Conservation (phyloP, 1,140 invertebrate species). For the Cyclina sinensis region DNA sequence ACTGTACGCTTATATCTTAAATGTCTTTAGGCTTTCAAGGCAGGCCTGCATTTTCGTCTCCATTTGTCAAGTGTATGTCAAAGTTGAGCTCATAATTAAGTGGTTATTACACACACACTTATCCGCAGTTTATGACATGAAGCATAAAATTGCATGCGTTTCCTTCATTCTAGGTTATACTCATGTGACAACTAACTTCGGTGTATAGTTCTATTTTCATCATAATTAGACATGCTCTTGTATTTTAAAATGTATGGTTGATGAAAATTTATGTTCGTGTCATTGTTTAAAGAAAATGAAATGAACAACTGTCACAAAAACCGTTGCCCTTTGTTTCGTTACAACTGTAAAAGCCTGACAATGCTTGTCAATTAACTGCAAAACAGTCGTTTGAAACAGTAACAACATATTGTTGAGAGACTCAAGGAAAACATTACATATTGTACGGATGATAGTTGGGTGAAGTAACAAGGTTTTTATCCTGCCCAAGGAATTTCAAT, state of each 20-base stretch:
- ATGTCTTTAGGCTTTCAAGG: not conserved
- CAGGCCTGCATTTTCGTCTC: conserved; percentile 2
- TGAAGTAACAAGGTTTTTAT: too few species aligned
- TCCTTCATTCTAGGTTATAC: not conserved
- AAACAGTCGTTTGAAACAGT: too few species aligned
- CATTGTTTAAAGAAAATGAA: not conserved
- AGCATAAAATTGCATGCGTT: not conserved
- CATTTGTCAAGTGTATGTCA: conserved; percentile 29
- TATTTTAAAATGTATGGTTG: not conserved
- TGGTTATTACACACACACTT: conserved; percentile 10
- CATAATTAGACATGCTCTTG: not conserved
- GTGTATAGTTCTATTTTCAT: not conserved
- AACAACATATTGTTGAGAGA: too few species aligned
- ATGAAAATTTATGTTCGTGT: not conserved
- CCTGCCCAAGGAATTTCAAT: too few species aligned
- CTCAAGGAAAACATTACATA: too few species aligned
- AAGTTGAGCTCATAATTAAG: not conserved
- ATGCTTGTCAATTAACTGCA: too few species aligned
- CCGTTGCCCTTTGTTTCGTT: too few species aligned
- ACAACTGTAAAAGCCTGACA: too few species aligned
- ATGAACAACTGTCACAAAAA: too few species aligned
- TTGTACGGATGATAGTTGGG: too few species aligned
- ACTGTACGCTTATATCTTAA: not conserved
- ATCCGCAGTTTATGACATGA: conserved; percentile 32
- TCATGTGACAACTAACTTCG: not conserved